Percentiles rank a stretch among this genome's conserved stretches.
Conservation (phyloP, 2,113 vertebrate species). For the Callopanchax toddi region DNA sequence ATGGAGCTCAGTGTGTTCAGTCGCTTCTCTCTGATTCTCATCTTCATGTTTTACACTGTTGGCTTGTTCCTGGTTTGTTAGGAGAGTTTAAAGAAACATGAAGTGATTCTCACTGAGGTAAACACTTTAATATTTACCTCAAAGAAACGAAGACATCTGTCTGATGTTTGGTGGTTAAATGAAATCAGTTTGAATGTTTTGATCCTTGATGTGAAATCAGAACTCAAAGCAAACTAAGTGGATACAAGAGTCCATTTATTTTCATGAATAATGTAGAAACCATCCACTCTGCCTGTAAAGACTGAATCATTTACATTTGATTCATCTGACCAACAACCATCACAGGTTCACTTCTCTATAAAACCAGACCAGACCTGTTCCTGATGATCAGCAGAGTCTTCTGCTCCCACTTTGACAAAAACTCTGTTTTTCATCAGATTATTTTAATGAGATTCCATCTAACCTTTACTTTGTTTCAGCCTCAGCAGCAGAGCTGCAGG, state of each 20-base stretch:
- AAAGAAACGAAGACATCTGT: no score
- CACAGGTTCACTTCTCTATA: conserved; percentile 3
- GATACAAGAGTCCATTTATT: conserved; percentile 1
- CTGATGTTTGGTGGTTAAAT: no score
- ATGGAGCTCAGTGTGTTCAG: neutral
- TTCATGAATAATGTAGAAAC: conserved; percentile 49
- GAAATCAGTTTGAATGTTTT: no score
- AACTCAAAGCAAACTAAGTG: no score
- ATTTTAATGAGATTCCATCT: conserved; percentile 23
- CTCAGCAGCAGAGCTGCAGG: conserved; percentile 22
- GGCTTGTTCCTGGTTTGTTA: no score
- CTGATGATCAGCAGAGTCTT: conserved; percentile 21
- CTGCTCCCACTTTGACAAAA: conserved; percentile 20
- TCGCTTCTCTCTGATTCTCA: neutral
- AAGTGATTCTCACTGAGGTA: no score
- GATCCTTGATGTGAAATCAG: no score
- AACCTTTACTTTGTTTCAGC: conserved; percentile 20
- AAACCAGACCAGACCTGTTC: conserved; percentile 4
- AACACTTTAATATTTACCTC: no score
- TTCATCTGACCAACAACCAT: conserved; percentile 18
- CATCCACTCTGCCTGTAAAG: conserved; percentile 3
- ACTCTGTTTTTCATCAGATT: conserved; percentile 15
- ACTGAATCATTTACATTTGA: conserved; percentile 45
- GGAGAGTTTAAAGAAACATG: no score
- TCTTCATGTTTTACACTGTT: neutral